Conservation (phyloP, 2,113 vertebrate genomes). For the Alces alces region DNA sequence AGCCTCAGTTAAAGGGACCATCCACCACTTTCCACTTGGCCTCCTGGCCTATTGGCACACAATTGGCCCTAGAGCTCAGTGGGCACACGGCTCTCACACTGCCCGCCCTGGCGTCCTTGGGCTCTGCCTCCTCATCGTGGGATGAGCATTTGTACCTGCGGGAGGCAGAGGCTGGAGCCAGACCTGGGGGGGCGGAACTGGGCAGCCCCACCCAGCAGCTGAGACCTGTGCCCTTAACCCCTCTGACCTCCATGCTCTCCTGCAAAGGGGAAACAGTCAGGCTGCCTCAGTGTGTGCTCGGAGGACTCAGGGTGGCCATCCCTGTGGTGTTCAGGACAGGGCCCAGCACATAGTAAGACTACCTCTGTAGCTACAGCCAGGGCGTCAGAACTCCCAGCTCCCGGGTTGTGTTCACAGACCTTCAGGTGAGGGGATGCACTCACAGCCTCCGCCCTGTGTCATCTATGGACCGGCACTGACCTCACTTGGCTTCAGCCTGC, state of each 20-base stretch:
- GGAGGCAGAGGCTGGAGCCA: background rate
- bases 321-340: accelerated
- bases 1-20: accelerated
- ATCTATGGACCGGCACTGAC: accelerated
- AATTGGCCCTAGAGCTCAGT: accelerated
- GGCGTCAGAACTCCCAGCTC: background rate
- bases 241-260: background rate
- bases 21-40: accelerated
- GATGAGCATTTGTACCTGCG: background rate
- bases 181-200: background rate
- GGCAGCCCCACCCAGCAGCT: background rate
- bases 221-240: background rate
- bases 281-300: background rate
- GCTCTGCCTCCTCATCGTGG: accelerated
- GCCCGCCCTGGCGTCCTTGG: accelerated
- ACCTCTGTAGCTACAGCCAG: background rate
- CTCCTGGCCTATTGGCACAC: background rate
- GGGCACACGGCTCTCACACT: accelerated
- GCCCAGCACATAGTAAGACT: accelerated
- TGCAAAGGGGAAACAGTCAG: too few species aligned
- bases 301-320: accelerated
- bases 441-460: background rate
- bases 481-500: background rate
- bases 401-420: background rate
- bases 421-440: accelerated